Conservation (phyloP, 2,797 vertebrate species). For the Numenius phaeopus region DNA sequence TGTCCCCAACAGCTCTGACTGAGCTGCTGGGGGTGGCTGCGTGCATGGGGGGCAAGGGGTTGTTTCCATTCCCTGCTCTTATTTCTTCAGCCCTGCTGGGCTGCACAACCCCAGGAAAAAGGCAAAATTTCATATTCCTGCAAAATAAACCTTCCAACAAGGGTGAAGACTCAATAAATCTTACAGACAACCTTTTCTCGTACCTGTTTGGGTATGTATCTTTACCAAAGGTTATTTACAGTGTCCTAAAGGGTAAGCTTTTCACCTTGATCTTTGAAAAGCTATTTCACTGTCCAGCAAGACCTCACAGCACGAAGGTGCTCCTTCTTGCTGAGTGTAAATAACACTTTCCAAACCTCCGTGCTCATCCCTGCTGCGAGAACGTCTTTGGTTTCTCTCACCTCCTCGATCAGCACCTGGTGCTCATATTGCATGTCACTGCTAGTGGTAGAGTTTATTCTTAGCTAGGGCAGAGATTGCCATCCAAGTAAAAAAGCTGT, state of each 20-base stretch:
- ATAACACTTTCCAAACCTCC: background rate
- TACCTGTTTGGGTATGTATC: background rate
- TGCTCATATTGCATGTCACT: background rate
- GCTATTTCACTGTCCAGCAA: background rate
- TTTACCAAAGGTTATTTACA: background rate
- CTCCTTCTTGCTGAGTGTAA: background rate
- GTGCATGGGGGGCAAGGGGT: background rate
- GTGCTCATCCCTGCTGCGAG: background rate
- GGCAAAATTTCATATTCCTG: background rate
- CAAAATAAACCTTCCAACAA: background rate
- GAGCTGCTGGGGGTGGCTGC: background rate
- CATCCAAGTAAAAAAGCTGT: background rate
- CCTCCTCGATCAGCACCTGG: background rate
- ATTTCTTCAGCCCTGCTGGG: background rate
- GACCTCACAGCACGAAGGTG: background rate
- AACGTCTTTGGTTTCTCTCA: conserved; percentile 1
- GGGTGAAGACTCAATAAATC: background rate
- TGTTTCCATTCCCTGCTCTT: background rate
- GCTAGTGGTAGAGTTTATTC: background rate
- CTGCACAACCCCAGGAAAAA: background rate
- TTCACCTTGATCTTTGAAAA: background rate
- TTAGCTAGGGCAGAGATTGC: background rate
- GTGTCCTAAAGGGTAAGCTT: background rate
- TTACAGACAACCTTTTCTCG: background rate
- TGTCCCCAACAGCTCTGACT: background rate